These are phyloP conservation scores for Chaetorhynchus papuensis DNA, from an alignment of 2,113 vertebrate genomes.

Conservation along the genomic window DNA sequence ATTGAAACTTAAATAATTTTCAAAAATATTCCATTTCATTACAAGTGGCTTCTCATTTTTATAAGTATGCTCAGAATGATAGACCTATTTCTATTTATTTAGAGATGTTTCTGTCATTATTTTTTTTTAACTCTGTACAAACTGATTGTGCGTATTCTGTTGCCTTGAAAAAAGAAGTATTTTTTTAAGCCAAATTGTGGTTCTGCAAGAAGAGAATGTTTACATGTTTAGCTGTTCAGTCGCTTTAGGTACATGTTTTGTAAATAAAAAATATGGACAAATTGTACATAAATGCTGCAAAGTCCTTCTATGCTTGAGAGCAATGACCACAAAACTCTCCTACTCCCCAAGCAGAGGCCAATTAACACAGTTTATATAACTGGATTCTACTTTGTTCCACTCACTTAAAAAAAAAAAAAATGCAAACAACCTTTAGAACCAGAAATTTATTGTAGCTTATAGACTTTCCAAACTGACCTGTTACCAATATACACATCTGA, in stretches of 20 bases:
- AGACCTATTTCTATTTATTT: constrained; percentile 62
- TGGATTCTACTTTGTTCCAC: neutral
- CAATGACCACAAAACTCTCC: neutral
- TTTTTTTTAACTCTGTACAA: constrained; percentile 12
- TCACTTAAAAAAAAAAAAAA: neutral
- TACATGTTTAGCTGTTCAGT: constrained; percentile 23
- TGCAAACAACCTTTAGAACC: constrained; percentile 65
- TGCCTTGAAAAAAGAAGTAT: constrained; percentile 38
- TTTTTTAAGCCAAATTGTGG: constrained; percentile 47
- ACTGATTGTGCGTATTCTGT: constrained; percentile 44
- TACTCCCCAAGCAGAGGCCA: neutral
- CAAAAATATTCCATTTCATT: neutral
- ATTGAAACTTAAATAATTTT: neutral
- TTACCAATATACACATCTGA: constrained; percentile 81
- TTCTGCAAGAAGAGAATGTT: constrained; percentile 43
- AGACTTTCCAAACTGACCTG: constrained; percentile 80
- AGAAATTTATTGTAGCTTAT: constrained; percentile 80
- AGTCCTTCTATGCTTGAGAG: neutral
- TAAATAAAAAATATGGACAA: neutral
- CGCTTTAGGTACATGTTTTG: constrained; percentile 40
- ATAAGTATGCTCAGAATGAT: neutral
- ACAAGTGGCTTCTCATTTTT: neutral
- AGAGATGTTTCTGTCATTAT: constrained; percentile 22
- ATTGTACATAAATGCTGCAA: neutral
- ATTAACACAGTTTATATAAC: accelerated